These are phyloP conservation scores for Bombus impatiens DNA, from an alignment of 1,140 invertebrate species.

Conservation along the genomic window DNA sequence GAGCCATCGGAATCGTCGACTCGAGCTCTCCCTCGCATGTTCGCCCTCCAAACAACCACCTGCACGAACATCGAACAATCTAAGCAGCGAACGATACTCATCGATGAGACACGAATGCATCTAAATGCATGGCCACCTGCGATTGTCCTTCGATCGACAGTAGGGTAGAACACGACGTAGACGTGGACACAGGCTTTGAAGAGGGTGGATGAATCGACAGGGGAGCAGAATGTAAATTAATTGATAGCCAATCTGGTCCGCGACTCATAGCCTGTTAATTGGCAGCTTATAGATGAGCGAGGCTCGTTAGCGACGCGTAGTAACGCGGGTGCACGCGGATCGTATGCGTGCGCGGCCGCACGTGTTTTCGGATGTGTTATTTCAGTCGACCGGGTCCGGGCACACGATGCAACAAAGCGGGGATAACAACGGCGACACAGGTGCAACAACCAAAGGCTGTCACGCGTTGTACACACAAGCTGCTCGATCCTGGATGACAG, in stretches of 20 bases:
- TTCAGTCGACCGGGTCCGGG: constrained; percentile 48
- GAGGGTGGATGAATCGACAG: background rate
- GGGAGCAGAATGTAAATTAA: constrained; percentile 78
- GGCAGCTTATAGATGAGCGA: constrained; percentile 79
- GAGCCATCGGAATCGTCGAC: background rate
- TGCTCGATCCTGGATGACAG: constrained; percentile 58
- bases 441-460: constrained; percentile 50
- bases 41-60: background rate
- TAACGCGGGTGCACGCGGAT: constrained; percentile 31
- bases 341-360: constrained; percentile 24
- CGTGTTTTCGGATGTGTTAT: constrained; percentile 62
- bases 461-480: constrained; percentile 21
- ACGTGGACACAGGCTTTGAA: background rate
- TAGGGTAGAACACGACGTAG: background rate
- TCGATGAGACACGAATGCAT: background rate
- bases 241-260: constrained; percentile 77
- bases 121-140: constrained; percentile 29
- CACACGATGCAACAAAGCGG: constrained; percentile 57
- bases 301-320: constrained; percentile 76
- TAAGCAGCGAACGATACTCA: constrained; percentile 9
- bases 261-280: constrained; percentile 79
- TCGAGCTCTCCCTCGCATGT: too few relatives aligned
- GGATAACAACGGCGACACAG: constrained; percentile 61
- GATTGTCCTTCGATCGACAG: background rate
- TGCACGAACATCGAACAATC: background rate